These are phyloP conservation scores for Drosophila orena DNA, from an alignment of 1,140 invertebrate genomes.

Conservation along the genomic window DNA sequence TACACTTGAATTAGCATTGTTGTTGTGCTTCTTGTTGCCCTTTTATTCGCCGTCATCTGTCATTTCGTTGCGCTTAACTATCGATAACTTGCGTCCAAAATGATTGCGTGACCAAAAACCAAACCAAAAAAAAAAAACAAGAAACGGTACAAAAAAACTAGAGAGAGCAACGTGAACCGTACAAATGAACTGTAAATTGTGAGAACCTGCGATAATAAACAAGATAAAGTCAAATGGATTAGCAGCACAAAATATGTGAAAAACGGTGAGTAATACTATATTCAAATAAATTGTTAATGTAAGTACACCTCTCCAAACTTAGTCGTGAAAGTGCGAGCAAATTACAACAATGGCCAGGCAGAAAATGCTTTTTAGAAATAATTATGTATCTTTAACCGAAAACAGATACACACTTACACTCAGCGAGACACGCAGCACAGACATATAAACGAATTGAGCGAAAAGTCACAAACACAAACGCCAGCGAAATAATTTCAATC, in stretches of 20 bases:
- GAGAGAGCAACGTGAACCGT: conserved; percentile 7
- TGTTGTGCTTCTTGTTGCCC: conserved; percentile 39
- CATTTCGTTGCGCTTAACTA: conserved; percentile 66
- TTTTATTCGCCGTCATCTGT: conserved; percentile 64
- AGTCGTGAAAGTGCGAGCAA: conserved; percentile 74
- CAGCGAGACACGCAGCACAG: conserved; percentile 30
- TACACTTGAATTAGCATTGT: conserved; percentile 79
- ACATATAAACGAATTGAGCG: conserved; percentile 52
- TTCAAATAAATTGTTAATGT: neutral
- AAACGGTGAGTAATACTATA: conserved; percentile 41
- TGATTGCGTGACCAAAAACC: conserved; percentile 52
- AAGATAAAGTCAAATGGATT: conserved; percentile 38
- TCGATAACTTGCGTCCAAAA: conserved; percentile 58
- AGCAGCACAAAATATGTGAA: conserved; percentile 13
- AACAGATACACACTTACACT: conserved; percentile 66
- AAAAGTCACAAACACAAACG: conserved; percentile 56
- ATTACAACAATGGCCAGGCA: conserved; percentile 83
- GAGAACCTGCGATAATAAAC: conserved; percentile 16
- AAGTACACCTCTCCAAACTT: conserved; percentile 6
- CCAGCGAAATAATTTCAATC: conserved; percentile 76
- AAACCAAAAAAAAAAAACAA: conserved; percentile 16
- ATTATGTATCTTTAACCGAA: conserved; percentile 83
- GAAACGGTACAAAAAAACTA: conserved; percentile 7
- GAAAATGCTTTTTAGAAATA: conserved; percentile 84
- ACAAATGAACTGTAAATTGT: conserved; percentile 37